Evolutionary conservation across 2,888 invertebrate genomes (phyloP).

Genomic region (Charanyca ferruginea): DNA sequence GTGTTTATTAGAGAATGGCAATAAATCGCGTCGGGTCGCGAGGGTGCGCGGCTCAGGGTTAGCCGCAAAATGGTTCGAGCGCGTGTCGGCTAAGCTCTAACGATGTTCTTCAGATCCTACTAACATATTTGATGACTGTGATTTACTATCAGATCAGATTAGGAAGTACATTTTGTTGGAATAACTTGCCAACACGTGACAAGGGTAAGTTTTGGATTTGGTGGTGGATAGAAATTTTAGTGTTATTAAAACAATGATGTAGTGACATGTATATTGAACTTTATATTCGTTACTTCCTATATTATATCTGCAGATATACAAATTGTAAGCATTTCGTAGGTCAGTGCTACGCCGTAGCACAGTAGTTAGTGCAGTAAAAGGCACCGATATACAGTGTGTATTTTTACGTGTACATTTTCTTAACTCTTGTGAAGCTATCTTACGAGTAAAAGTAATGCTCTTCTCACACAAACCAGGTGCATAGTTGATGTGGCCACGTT

Average conservation of each 20-base stretch:
- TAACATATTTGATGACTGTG: conserved; percentile 82
- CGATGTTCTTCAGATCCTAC: conserved; percentile 83
- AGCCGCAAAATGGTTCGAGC: conserved; percentile 83
- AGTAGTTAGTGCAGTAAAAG: background rate
- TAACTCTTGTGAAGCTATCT: background rate
- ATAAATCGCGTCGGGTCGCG: conserved; percentile 77
- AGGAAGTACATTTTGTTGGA: conserved; percentile 63
- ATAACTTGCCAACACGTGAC: conserved; percentile 60
- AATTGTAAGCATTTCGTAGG: background rate
- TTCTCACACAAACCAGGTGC: conserved; percentile 64
- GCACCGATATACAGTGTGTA: background rate
- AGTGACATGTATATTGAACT: background rate
- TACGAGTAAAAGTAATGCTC: conserved; percentile 4
- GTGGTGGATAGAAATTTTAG: conserved; percentile 36
- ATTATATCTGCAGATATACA: background rate
- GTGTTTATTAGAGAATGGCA: conserved; percentile 87
- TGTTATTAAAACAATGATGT: conserved; percentile 19
- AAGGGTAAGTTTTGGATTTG: conserved; percentile 41
- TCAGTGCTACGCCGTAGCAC: conserved; percentile 28
- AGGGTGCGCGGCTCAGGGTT: conserved; percentile 71
- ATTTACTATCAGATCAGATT: conserved; percentile 84
- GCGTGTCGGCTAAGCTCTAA: conserved; percentile 85
- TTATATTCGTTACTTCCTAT: background rate
- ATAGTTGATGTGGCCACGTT: conserved; percentile 70
- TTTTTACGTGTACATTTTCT: background rate